Conservation (phyloP, 2,113 vertebrate genomes). For the Symphodus melops region DNA sequence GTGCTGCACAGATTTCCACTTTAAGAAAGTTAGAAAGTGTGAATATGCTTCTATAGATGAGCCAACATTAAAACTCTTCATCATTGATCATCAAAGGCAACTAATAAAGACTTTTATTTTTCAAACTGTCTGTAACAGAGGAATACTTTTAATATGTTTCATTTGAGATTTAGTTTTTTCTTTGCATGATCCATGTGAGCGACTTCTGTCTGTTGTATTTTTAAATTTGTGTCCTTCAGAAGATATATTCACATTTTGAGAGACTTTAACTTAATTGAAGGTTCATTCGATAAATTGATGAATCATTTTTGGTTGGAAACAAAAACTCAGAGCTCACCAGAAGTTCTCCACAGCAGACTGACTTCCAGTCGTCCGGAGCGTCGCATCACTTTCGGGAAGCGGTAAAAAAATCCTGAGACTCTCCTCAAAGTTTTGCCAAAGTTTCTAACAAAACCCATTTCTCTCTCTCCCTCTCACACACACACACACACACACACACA, state of each 20-base stretch:
- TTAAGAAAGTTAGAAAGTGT: too few species aligned
- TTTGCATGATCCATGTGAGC: too few species aligned
- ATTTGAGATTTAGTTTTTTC: too few species aligned
- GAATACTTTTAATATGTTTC: too few species aligned
- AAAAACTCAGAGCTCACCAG: slow-evolving; percentile 70
- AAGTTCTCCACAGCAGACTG: slow-evolving; percentile 71
- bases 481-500: slow-evolving; percentile 26
- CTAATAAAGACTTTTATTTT: too few species aligned
- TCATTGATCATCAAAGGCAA: too few species aligned
- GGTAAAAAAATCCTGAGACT: slow-evolving; percentile 71
- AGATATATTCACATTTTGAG: background rate
- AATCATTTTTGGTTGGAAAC: background rate
- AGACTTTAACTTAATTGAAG: background rate
- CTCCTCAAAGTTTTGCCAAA: slow-evolving; percentile 71
- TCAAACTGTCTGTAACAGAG: too few species aligned
- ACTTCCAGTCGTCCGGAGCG: slow-evolving; percentile 73
- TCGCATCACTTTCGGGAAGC: slow-evolving; percentile 72
- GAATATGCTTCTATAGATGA: too few species aligned
- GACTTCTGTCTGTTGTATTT: too few species aligned
- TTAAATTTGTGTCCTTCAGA: too few species aligned
- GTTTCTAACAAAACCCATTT: slow-evolving; percentile 75
- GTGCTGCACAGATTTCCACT: background rate
- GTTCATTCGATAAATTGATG: background rate
- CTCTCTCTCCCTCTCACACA: too few species aligned
- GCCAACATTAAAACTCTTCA: background rate